phyloP scores from a whole-genome alignment of 1,140 invertebrate species.

The Riptortus pedestris region DNA sequence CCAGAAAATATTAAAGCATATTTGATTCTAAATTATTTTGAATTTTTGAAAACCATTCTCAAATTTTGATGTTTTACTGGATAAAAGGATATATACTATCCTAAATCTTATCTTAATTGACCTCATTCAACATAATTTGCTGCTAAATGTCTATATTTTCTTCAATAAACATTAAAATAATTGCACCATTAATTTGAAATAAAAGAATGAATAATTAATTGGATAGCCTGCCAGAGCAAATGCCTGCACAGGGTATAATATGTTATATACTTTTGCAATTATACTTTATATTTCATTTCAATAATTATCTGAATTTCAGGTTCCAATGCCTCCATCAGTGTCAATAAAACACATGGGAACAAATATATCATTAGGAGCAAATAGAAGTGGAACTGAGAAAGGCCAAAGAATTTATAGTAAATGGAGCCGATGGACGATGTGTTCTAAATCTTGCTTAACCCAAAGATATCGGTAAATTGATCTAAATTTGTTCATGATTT shows the following conservation, averaged over 20 bases:
- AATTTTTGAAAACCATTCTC: too few species aligned
- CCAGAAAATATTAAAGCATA: too few species aligned
- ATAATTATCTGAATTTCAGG: neutral
- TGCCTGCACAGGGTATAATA: neutral
- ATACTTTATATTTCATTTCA: neutral
- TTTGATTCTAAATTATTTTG: too few species aligned
- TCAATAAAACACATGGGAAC: constrained; percentile 15
- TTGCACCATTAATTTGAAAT: neutral
- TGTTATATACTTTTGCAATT: neutral
- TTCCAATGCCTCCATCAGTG: neutral
- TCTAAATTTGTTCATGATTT: neutral
- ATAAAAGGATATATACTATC: too few species aligned
- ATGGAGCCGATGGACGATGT: constrained; percentile 53
- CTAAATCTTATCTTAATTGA: too few species aligned
- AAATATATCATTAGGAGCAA: neutral
- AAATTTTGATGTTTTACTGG: too few species aligned
- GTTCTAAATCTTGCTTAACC: constrained; percentile 48
- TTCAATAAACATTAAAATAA: neutral
- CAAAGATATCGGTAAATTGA: constrained; percentile 42
- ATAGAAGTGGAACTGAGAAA: constrained; percentile 6
- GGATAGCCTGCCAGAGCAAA: neutral
- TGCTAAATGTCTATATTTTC: neutral
- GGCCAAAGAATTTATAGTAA: constrained; percentile 38
- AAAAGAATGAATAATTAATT: neutral
- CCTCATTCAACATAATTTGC: too few species aligned